Conservation (phyloP, 2,888 invertebrate species). For the Oxyteleia sp. region DNA sequence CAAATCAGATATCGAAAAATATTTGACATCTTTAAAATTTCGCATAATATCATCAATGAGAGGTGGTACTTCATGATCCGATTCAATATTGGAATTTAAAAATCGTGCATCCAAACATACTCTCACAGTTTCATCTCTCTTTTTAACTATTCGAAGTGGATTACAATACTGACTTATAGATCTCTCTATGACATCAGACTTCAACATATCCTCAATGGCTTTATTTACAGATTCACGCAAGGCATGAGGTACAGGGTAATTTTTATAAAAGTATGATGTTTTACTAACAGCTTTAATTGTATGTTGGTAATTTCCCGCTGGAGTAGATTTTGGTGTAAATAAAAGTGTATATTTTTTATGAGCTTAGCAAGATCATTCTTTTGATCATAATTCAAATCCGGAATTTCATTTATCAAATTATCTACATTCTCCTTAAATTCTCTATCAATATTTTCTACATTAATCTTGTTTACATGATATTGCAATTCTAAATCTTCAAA, state of each 20-base stretch:
- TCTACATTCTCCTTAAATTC: background rate
- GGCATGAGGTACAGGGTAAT: slow-evolving; percentile 32
- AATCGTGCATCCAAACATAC: slow-evolving; percentile 81
- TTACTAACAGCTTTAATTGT: background rate
- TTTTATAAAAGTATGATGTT: background rate
- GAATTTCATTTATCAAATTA: background rate
- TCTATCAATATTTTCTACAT: too few relatives aligned
- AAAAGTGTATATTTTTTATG: too few relatives aligned
- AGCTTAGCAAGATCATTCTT: too few relatives aligned
- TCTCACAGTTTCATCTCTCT: slow-evolving; percentile 79
- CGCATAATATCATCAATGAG: slow-evolving; percentile 67
- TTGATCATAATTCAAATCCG: background rate
- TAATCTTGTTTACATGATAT: too few relatives aligned
- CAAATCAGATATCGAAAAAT: slow-evolving; percentile 71
- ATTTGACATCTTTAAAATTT: slow-evolving; percentile 61
- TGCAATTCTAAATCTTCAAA: background rate
- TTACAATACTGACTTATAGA: slow-evolving; percentile 78
- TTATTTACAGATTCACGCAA: slow-evolving; percentile 74
- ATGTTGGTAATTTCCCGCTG: background rate
- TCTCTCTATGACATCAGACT: slow-evolving; percentile 77
- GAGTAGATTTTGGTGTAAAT: background rate
- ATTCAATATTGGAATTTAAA: slow-evolving; percentile 78
- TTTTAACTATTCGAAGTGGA: slow-evolving; percentile 78
- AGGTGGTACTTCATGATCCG: slow-evolving; percentile 77
- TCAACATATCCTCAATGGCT: slow-evolving; percentile 77